These are phyloP conservation scores for Melanophora roralis DNA, from an alignment of 2,888 invertebrate species.

Conservation along the genomic window DNA sequence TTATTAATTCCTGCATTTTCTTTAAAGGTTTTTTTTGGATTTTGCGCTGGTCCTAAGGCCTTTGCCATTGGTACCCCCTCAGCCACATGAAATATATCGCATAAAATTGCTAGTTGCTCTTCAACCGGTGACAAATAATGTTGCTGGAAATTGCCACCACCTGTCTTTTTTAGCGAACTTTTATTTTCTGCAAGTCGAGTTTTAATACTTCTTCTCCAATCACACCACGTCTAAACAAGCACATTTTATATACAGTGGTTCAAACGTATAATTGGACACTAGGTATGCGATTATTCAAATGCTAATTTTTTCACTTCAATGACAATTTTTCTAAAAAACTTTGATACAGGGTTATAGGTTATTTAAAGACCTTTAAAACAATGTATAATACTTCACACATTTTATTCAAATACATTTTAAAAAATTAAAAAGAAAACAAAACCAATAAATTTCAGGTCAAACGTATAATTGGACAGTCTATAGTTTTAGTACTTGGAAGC, in stretches of 20 bases:
- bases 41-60: neutral
- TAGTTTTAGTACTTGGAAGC: too few relatives aligned
- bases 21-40: neutral
- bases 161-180: neutral
- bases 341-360: too few relatives aligned
- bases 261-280: too few relatives aligned
- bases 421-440: too few relatives aligned
- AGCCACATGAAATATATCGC: slow-evolving; percentile 3
- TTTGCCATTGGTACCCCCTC: slow-evolving; percentile 26
- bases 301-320: too few relatives aligned
- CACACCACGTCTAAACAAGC: neutral
- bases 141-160: neutral
- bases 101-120: neutral
- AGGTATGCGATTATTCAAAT: too few relatives aligned
- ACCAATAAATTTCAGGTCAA: too few relatives aligned
- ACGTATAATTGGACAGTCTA: too few relatives aligned
- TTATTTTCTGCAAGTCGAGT: neutral
- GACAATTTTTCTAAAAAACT: too few relatives aligned
- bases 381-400: too few relatives aligned
- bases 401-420: too few relatives aligned
- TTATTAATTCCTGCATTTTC: neutral
- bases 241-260: neutral
- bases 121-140: neutral
- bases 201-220: neutral
- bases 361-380: too few relatives aligned